Base-by-base conservation (phyloP, 92 coral and sea anemone genomes). In the Muricea muricata region DNA sequence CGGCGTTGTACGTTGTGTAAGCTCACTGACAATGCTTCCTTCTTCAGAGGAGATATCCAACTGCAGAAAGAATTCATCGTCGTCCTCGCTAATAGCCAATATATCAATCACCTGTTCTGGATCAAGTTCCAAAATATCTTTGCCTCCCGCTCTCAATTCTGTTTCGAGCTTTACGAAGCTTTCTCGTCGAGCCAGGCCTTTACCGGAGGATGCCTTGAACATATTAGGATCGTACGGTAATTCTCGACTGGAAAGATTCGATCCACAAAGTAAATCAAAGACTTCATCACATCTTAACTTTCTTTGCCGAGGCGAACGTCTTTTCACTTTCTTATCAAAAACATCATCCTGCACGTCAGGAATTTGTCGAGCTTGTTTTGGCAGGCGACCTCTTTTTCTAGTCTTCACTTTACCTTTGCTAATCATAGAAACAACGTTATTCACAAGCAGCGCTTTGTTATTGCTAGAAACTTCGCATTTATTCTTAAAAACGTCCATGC, bases 221-320 rank as follows among this genome's bases (percentile, higher is more conserved):
- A 63, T 63, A 14, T 63, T 8, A 26, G n/a, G 35, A 26, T 9
- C 0, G 23, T 63, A 63, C 10, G 70, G 70, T 28, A 63, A 28
- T 63, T 26, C 70, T 63, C 70, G 70, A 20, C 70, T 63, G 70
- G 18, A 63, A 6, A 63, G 35, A 25, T 25, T 63, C 30, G 70
- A 26, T 2, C 37, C 21, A 24, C 14, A 29, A 24, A 23, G 23
- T 2, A 24, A 26, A 6, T 13, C 30, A 23, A 18, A 60, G 10
- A 12, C 17, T 29, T 26, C 17, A 60, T 13, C 14, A 18, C 70
- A 28, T 61, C 28, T 30, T 9, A 31, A 31, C 2, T 48, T 48
- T 8, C 10, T 17, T 29, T 61, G 68, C 4, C 68, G 68, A 0
- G 33, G 15, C 9, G 68, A 61, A 14, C 20, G 13, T 29, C 68